Base-by-base conservation (phyloP, 2,888 invertebrate species). In the Myopa tessellatipennis region DNA sequence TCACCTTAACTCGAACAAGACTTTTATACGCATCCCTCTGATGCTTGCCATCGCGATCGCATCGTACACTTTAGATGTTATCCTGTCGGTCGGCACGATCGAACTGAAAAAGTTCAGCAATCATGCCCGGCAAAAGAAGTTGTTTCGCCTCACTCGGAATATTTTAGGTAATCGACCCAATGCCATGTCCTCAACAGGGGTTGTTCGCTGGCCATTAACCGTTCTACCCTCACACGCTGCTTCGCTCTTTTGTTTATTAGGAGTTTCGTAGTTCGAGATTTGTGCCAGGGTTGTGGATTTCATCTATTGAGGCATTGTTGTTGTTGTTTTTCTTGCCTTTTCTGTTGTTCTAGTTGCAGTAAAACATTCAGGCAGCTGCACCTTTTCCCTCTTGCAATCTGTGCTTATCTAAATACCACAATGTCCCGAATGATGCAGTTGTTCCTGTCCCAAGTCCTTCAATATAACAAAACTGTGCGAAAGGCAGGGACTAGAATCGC, bases 71-170 rank as follows among this genome's bases (percentile, higher is more conserved):
- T 50, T 52, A 79, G 84, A 80, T 84, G 83, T 84, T 84, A 80
- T 82, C 83, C 81, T 80, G 78, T 80, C 81, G 80, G 80, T 80
- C 65, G 83, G 73, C 83, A 81, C 83, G 85, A 85, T 85, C 84
- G 81, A 80, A 88, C 86, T 88, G 85, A 79, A 82, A 74, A 61
- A 80, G 80, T 80, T 77, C 77, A 76, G 80, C 79, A 80, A 81
- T 79, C 82, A 83, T 78, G 74, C 63, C 81, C 81, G 80, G 85
- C 82, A 85, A 85, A 84, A 84, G 71, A 80, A 76, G 73, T 45
- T 58, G n/a, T 60, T 34, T 3, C 71, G 36, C 18, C 38, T 38
- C 71, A 45, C 34, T 26, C 26, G 72, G 60, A 60, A 55, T 14
- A 18, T 60, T 71, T 36, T 52, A 76, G 75, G 76, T 76, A 77